Conservation (phyloP, 1,140 invertebrate genomes). For the Acromyrmex charruanus region DNA sequence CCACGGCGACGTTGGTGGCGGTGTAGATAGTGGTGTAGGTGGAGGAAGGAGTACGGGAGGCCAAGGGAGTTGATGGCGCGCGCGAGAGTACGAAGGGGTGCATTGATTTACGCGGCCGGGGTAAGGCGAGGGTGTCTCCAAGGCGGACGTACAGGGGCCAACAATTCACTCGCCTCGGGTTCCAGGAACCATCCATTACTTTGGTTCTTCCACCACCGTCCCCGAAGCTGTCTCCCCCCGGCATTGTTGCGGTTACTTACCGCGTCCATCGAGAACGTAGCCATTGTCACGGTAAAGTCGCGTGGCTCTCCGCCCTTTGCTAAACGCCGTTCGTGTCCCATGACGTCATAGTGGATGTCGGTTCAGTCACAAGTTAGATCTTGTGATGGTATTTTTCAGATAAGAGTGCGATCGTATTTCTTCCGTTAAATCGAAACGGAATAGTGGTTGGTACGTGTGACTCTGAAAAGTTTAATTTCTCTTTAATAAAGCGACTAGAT, state of each 20-base stretch:
- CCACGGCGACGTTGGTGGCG: slow-evolving; percentile 19
- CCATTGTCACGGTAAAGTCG: slow-evolving; percentile 52
- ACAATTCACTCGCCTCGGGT: slow-evolving; percentile 86
- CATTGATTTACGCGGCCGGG: slow-evolving; percentile 85
- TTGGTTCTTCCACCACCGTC: slow-evolving; percentile 68
- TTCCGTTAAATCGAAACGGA: background rate
- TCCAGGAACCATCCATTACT: slow-evolving; percentile 85
- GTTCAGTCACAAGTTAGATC: background rate
- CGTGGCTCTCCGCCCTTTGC: slow-evolving; percentile 38
- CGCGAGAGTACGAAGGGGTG: slow-evolving; percentile 76
- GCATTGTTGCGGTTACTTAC: slow-evolving; percentile 85
- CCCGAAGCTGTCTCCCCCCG: slow-evolving; percentile 61
- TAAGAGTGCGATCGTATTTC: background rate
- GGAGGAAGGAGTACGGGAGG: slow-evolving; percentile 37
- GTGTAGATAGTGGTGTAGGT: slow-evolving; percentile 51
- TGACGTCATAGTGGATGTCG: slow-evolving; percentile 32
- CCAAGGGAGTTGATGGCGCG: slow-evolving; percentile 69
- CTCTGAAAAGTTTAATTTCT: slow-evolving; percentile 15
- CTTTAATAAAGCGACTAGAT: background rate
- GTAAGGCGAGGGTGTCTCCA: slow-evolving; percentile 83
- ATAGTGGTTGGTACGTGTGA: background rate
- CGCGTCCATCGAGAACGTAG: slow-evolving; percentile 63
- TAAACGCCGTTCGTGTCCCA: slow-evolving; percentile 35
- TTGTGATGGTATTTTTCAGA: background rate
- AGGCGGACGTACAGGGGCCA: slow-evolving; percentile 83